A percentile compares a stretch with the other conserved stretches of the same genome.
Evolutionary conservation across 2,797 vertebrate species (phyloP).

Genomic region (Pterois miles): DNA sequence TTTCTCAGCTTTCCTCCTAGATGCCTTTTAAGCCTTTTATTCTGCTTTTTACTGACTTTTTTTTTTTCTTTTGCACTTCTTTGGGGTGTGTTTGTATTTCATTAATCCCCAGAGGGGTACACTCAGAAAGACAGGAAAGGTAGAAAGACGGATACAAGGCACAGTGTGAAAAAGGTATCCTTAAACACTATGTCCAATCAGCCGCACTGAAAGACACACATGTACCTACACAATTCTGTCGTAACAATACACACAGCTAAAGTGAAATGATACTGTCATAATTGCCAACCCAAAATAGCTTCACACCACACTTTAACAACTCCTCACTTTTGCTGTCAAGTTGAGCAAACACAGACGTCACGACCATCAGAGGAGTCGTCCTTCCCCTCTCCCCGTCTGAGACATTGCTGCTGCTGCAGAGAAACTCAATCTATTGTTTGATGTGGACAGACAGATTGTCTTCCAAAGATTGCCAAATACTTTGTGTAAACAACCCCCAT

Average conservation of each 20-base stretch:
- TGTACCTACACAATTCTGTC: neutral
- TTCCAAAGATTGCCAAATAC: constrained; percentile 73
- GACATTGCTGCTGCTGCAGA: constrained; percentile 31
- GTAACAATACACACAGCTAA: constrained; percentile 28
- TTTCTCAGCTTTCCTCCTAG: constrained; percentile 82
- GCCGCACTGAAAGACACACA: constrained; percentile 21
- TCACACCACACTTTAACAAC: constrained; percentile 65
- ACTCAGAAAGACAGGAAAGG: constrained; percentile 19
- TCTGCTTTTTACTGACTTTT: constrained; percentile 71
- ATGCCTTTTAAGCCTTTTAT: constrained; percentile 79
- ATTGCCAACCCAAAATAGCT: constrained; percentile 65
- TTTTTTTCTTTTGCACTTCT: constrained; percentile 39
- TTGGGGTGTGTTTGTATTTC: constrained; percentile 26
- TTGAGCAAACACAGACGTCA: constrained; percentile 80
- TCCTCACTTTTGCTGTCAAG: constrained; percentile 78
- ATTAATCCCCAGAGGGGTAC: constrained; percentile 53
- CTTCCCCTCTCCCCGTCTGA: constrained; percentile 32
- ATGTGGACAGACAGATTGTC: constrained; percentile 76
- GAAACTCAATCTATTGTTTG: constrained; percentile 78
- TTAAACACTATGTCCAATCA: constrained; percentile 40
- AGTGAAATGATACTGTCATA: constrained; percentile 62
- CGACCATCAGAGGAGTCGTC: constrained; percentile 61
- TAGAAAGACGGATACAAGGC: constrained; percentile 16
- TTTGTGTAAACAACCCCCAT: constrained; percentile 74
- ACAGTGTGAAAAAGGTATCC: constrained; percentile 17